Evolutionary conservation across 1,140 invertebrate species (phyloP), one percentile per base, ranked within the genome.

Genomic region (Phenacoccus solenopsis): DNA sequence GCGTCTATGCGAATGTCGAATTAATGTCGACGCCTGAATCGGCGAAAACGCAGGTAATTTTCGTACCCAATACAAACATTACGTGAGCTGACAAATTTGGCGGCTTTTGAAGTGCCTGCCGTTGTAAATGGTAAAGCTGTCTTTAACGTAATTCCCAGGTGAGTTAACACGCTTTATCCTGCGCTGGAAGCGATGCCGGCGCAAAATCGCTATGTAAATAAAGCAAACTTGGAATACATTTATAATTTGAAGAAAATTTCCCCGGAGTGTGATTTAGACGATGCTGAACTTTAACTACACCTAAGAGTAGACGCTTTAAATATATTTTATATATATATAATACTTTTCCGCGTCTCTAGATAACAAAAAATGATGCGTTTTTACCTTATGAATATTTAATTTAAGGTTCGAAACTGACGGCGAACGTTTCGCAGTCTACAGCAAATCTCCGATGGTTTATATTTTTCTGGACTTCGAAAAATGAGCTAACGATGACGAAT

Each of bases 221-320:
- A 64, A 64, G 59, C 59, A 64, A 64, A 64, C 59, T 64, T 27
- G 59, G 25, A 64, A 64, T 64, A 64, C 59, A 64, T 64, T 64
- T 64, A 64, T 64, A 64, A 64, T 64, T 64, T 64, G 59, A 64
- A 64, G 59, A 64, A 64, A 64, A 64, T 64, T 64, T 64, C 59
- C 59, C 59, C 25, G 22, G 59, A 64, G 59, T 64, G 59, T 64
- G 59, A 64, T 64, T 64, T 64, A 64, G 59, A 64, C 59, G 25
- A 22, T 64, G 59, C 59, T 64, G 59, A 64, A 64, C 59, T 64
- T 64, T 64, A 64, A 64, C 59, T 64, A 27, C 25, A 64, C 25
- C 59, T 64, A 27, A 25, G 59, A 25, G 59, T 64, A 64, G 25
- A 64, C 59, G 59, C 59, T 64, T 64, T 25, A 64, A 64, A 64